Conservation (phyloP, 2,888 invertebrate genomes). For the Eupithecia insigniata region DNA sequence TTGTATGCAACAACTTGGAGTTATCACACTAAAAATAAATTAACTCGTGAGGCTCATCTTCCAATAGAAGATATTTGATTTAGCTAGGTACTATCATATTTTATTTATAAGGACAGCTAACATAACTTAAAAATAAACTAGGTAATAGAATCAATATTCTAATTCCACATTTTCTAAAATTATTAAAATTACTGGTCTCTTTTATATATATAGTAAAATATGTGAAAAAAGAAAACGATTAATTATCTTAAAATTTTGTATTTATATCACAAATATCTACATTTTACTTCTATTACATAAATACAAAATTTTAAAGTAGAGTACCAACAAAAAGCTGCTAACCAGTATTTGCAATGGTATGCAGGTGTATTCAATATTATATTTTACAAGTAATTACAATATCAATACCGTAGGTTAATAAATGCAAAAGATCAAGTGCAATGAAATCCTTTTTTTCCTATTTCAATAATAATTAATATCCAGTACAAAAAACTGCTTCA, state of each 20-base stretch:
- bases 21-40: slow-evolving; percentile 82
- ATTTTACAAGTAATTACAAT: slow-evolving; percentile 85
- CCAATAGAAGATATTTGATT: slow-evolving; percentile 70
- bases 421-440: slow-evolving; percentile 85
- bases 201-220: slow-evolving; percentile 76
- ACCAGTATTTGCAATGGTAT: slow-evolving; percentile 82
- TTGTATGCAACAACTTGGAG: slow-evolving; percentile 80
- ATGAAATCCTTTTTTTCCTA: slow-evolving; percentile 74
- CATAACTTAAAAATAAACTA: slow-evolving; percentile 78
- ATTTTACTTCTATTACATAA: slow-evolving; percentile 84
- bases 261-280: slow-evolving; percentile 85
- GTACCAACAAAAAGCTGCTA: slow-evolving; percentile 83
- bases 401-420: slow-evolving; percentile 84
- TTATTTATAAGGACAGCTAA: slow-evolving; percentile 69
- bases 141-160: slow-evolving; percentile 76
- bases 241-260: slow-evolving; percentile 84
- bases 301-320: slow-evolving; percentile 83
- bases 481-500: slow-evolving; percentile 65
- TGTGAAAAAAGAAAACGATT: slow-evolving; percentile 80
- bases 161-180: slow-evolving; percentile 72
- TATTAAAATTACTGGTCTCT: slow-evolving; percentile 76
- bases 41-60: slow-evolving; percentile 76
- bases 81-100: slow-evolving; percentile 64
- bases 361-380: slow-evolving; percentile 80
- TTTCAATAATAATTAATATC: slow-evolving; percentile 71